These are phyloP conservation scores for Drosophila testacea DNA, from an alignment of 2,888 invertebrate species.

Conservation along the genomic window DNA sequence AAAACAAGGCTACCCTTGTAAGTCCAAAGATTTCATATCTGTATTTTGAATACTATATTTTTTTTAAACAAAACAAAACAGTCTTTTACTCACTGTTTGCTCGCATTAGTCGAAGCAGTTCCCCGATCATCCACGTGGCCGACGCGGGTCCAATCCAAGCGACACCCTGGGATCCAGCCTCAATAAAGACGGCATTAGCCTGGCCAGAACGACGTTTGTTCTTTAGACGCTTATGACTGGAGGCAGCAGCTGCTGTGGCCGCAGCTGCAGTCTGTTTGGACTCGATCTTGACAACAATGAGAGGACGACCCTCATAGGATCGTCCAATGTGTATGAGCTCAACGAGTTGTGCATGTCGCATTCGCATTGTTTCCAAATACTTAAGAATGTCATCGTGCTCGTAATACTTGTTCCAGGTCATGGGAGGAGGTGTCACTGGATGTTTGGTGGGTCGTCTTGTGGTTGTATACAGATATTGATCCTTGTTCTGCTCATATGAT, in stretches of 20 bases:
- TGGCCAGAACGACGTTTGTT: constrained; percentile 86
- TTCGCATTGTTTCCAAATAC: constrained; percentile 89
- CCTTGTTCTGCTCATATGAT: constrained; percentile 88
- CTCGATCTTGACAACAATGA: constrained; percentile 89
- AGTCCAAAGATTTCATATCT: no score
- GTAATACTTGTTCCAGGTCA: constrained; percentile 90
- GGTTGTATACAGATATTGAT: constrained; percentile 82
- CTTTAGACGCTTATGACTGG: constrained; percentile 74
- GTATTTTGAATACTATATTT: no score
- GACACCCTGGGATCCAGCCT: constrained; percentile 91
- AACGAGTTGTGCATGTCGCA: constrained; percentile 88
- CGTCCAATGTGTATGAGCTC: constrained; percentile 90
- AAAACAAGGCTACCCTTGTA: no score
- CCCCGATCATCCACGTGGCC: constrained; percentile 90
- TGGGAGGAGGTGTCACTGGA: constrained; percentile 81
- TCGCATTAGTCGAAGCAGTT: constrained; percentile 88
- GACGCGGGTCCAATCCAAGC: constrained; percentile 94
- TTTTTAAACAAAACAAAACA: no score
- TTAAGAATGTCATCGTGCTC: constrained; percentile 89
- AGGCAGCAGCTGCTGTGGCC: constrained; percentile 58
- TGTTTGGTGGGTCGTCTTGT: constrained; percentile 46
- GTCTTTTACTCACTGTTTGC: constrained; percentile 85
- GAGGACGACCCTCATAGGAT: constrained; percentile 90
- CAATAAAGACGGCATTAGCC: constrained; percentile 92
- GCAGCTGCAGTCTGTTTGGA: constrained; percentile 82